Percentiles rank a stretch among this genome's conserved stretches.
These are phyloP conservation scores for Diplogasteroides magnus DNA, from an alignment of 1,140 invertebrate genomes.

Conservation along the genomic window DNA sequence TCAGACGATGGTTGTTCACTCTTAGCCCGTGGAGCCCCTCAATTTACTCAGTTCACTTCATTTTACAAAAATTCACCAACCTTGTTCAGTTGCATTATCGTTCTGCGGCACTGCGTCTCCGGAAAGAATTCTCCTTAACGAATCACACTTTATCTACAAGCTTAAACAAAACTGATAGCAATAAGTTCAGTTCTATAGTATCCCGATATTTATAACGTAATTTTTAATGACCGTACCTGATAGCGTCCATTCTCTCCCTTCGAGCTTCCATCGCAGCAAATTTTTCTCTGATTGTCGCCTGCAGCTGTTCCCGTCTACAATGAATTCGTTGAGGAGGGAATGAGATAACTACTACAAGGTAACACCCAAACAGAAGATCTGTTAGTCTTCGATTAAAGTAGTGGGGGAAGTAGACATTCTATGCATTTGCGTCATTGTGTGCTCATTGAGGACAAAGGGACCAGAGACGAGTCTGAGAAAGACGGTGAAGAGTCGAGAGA, in stretches of 20 bases:
- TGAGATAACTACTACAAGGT: background rate
- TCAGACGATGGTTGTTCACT: background rate
- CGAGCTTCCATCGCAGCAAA: background rate
- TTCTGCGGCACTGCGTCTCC: background rate
- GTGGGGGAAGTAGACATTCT: background rate
- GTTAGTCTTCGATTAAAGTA: background rate
- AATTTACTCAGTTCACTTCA: background rate
- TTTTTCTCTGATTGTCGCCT: background rate
- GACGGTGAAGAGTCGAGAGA: too few species aligned
- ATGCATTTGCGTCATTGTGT: background rate
- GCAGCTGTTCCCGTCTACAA: background rate
- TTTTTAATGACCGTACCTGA: background rate
- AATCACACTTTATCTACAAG: background rate
- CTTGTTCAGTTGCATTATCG: background rate
- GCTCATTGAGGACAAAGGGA: background rate
- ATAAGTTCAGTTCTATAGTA: background rate
- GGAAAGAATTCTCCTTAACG: background rate
- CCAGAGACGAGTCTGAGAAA: background rate
- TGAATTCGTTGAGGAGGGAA: background rate
- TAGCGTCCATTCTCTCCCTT: background rate
- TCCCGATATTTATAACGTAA: background rate
- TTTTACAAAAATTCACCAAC: background rate
- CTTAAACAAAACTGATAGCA: background rate
- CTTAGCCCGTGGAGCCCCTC: background rate
- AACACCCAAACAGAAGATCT: too few species aligned